These are phyloP conservation scores for Mirza zaza DNA, from an alignment of 2,113 vertebrate species.

Conservation along the genomic window DNA sequence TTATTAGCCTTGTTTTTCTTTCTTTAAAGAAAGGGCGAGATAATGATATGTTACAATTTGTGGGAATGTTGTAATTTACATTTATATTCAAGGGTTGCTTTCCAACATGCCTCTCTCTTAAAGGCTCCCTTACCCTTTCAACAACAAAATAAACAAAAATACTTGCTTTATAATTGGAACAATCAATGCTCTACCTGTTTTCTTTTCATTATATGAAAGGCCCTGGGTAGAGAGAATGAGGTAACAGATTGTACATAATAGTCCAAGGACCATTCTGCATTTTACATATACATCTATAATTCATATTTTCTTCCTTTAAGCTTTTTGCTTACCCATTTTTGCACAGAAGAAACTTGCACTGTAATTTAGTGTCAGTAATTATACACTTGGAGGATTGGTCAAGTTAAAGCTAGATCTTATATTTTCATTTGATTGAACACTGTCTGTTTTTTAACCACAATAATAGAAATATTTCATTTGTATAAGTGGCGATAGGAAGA, in stretches of 20 bases:
- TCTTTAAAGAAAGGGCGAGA: slow-evolving; percentile 73
- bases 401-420: background rate
- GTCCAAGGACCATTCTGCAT: slow-evolving; percentile 34
- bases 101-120: slow-evolving; percentile 65
- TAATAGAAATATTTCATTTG: slow-evolving; percentile 31
- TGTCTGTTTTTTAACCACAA: background rate
- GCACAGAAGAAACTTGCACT: slow-evolving; percentile 47
- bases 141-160: slow-evolving; percentile 67
- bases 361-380: slow-evolving; percentile 63
- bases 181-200: slow-evolving; percentile 47
- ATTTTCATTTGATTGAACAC: background rate
- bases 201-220: slow-evolving; percentile 58
- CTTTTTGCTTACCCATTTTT: slow-evolving; percentile 19
- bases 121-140: slow-evolving; percentile 59
- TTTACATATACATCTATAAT: slow-evolving; percentile 49
- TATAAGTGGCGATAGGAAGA: background rate
- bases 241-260: slow-evolving; percentile 46
- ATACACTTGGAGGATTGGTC: background rate
- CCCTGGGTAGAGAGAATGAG: slow-evolving; percentile 16
- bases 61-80: slow-evolving; percentile 75
- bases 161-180: slow-evolving; percentile 56
- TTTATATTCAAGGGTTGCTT: slow-evolving; percentile 69
- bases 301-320: slow-evolving; percentile 13
- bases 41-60: slow-evolving; percentile 73
- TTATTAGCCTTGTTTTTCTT: slow-evolving; percentile 73